These are phyloP conservation scores for Zaprionus africanus DNA, from an alignment of 1,140 invertebrate genomes.

Conservation along the genomic window DNA sequence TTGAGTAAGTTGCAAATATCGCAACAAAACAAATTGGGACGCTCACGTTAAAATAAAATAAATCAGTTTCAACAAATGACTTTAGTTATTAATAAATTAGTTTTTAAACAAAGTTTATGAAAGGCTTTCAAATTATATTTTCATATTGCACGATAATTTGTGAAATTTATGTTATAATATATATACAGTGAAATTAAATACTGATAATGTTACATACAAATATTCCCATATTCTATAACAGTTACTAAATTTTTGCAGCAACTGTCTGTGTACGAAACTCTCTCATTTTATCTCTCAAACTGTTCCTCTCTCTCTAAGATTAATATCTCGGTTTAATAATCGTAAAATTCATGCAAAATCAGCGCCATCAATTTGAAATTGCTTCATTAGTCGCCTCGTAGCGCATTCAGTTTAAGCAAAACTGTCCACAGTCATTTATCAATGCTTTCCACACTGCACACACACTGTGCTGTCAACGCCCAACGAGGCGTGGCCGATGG, in stretches of 20 bases:
- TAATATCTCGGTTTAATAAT: background rate
- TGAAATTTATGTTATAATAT: no score
- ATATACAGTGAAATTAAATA: no score
- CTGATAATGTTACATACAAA: no score
- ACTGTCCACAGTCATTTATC: constrained; percentile 60
- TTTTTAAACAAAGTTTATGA: no score
- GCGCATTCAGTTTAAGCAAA: constrained; percentile 24
- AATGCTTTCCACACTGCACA: constrained; percentile 25
- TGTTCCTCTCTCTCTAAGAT: background rate
- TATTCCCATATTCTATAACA: background rate
- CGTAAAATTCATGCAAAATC: constrained; percentile 47
- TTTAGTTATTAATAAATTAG: no score
- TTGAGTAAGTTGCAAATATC: no score
- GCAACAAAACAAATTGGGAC: no score
- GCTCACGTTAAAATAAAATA: no score
- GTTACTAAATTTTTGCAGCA: background rate
- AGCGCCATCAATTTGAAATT: constrained; percentile 53
- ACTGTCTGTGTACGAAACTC: background rate
- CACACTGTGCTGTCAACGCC: constrained; percentile 56
- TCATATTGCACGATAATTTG: no score
- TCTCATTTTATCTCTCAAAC: no score
- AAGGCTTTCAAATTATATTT: no score
- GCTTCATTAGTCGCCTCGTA: constrained; percentile 63
- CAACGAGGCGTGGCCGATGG: constrained; percentile 58
- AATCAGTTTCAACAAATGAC: no score